Conservation (phyloP, 2,888 invertebrate species). For the Chromoteleia sp. region DNA sequence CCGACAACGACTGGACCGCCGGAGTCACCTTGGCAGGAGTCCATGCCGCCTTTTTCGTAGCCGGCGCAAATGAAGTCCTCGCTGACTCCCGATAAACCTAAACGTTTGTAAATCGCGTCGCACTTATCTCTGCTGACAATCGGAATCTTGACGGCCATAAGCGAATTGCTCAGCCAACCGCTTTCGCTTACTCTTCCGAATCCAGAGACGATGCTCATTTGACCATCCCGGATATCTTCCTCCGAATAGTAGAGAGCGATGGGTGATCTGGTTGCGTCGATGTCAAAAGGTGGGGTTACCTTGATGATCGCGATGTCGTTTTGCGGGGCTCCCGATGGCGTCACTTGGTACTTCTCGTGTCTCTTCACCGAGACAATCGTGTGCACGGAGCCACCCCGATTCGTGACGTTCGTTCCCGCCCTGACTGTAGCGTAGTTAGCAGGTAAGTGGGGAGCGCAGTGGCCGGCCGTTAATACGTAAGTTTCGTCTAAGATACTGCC, state of each 20-base stretch:
- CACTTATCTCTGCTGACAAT: constrained; percentile 86
- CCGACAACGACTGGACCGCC: constrained; percentile 60
- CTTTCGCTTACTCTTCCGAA: constrained; percentile 37
- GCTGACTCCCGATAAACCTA: not conserved
- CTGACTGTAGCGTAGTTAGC: constrained; percentile 9
- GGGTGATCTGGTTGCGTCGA: constrained; percentile 40
- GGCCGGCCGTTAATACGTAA: constrained; percentile 53
- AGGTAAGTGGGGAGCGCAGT: constrained; percentile 15
- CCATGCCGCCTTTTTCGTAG: constrained; percentile 44
- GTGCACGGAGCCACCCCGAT: constrained; percentile 39
- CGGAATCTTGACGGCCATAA: constrained; percentile 85
- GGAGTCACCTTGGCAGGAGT: constrained; percentile 65
- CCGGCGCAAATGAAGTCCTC: constrained; percentile 53
- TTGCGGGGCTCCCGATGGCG: not conserved
- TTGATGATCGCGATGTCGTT: constrained; percentile 60
- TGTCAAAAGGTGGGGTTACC: constrained; percentile 58
- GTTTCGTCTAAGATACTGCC: constrained; percentile 49
- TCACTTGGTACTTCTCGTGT: constrained; percentile 24
- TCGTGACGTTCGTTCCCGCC: constrained; percentile 30
- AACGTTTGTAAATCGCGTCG: constrained; percentile 78
- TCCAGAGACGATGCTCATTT: constrained; percentile 52
- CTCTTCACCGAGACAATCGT: constrained; percentile 15
- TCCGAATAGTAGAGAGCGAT: constrained; percentile 29
- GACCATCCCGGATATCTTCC: constrained; percentile 40
- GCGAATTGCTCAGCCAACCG: not conserved